phyloP scores from a whole-genome alignment of 2,797 vertebrate genomes.

The Liparis tanakae region DNA sequence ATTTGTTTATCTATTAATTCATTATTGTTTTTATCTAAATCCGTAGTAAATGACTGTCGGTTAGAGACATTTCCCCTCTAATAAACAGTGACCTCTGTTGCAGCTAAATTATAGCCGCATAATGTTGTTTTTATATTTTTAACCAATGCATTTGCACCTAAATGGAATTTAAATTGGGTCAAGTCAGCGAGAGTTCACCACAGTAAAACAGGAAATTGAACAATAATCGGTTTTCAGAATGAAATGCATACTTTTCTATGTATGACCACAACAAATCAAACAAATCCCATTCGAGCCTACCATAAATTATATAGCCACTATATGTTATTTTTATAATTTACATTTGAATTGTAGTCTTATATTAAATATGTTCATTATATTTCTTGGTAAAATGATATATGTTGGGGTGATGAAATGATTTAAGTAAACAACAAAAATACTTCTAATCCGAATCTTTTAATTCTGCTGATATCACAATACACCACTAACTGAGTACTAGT shows the following conservation, averaged over 20 bases:
- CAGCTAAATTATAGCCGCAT: background rate
- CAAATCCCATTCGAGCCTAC: background rate
- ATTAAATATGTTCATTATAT: background rate
- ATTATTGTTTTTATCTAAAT: background rate
- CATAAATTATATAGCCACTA: background rate
- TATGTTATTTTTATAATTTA: background rate
- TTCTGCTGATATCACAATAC: background rate
- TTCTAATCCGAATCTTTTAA: background rate
- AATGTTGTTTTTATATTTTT: background rate
- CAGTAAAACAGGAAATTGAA: slow-evolving; percentile 29
- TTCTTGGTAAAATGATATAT: background rate
- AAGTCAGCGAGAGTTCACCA: slow-evolving; percentile 3
- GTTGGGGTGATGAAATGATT: background rate
- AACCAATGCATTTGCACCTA: background rate
- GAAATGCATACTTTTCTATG: background rate
- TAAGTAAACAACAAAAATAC: background rate
- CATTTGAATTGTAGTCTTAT: background rate
- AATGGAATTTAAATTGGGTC: background rate
- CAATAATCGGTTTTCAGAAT: slow-evolving; percentile 22
- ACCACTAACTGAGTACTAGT: background rate
- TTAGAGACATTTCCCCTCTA: background rate
- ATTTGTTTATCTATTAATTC: too few relatives aligned
- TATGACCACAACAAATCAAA: background rate
- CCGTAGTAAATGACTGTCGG: background rate
- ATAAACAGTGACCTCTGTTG: background rate